phyloP scores from a whole-genome alignment of 2,113 vertebrate species.

The Rhegmatorhina hoffmannsi region DNA sequence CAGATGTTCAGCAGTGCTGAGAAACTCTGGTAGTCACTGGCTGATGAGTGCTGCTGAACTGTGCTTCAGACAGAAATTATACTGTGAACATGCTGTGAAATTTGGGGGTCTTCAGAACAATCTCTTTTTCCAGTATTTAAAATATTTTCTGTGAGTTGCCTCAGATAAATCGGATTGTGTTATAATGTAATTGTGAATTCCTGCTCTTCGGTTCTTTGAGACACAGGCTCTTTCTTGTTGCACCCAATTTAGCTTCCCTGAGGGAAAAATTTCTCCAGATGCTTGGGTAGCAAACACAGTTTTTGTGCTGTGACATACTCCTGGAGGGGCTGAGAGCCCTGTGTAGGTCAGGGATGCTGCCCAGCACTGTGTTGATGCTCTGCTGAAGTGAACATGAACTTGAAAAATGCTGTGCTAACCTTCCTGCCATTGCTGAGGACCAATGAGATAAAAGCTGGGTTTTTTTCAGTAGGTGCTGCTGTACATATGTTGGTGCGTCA shows the following conservation, averaged over 20 bases:
- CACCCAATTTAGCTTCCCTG: neutral
- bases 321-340: neutral
- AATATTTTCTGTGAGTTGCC: neutral
- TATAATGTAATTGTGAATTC: neutral
- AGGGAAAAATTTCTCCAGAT: neutral
- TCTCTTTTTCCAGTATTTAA: neutral
- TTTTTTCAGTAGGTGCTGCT: neutral
- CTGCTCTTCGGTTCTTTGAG: neutral
- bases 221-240: neutral
- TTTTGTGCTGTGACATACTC: neutral
- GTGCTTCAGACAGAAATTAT: neutral
- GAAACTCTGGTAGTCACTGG: neutral
- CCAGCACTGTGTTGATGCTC: neutral
- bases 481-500: neutral
- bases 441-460: neutral
- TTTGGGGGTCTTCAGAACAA: neutral
- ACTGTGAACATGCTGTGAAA: neutral
- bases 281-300: neutral
- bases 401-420: neutral
- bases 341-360: rapidly evolving
- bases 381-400: neutral
- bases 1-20: neutral
- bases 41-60: neutral
- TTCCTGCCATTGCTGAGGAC: neutral
- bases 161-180: neutral